phyloP scores from a whole-genome alignment of 1,140 invertebrate species.

The Drosophila sp. region DNA sequence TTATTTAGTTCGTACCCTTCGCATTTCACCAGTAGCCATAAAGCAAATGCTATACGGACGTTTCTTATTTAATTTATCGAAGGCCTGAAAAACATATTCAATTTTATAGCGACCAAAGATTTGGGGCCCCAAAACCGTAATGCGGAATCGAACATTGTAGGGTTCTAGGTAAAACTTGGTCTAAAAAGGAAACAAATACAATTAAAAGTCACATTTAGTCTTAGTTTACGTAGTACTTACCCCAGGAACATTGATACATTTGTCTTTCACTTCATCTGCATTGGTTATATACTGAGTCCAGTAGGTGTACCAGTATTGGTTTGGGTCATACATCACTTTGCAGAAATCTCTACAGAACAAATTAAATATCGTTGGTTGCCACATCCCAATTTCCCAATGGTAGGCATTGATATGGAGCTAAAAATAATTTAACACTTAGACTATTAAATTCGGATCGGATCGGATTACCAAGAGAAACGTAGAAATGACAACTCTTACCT shows the following conservation, averaged over 20 bases:
- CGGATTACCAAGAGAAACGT: too few species aligned
- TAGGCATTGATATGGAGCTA: too few species aligned
- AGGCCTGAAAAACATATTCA: neutral
- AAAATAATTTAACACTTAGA: too few species aligned
- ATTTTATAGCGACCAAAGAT: neutral
- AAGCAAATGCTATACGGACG: constrained; percentile 6
- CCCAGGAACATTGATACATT: constrained; percentile 31
- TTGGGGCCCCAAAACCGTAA: neutral
- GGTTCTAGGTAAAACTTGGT: neutral
- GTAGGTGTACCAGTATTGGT: constrained; percentile 20
- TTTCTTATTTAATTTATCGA: neutral
- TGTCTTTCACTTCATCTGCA: constrained; percentile 1
- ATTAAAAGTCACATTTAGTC: neutral
- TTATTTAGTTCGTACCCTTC: neutral
- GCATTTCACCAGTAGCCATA: neutral
- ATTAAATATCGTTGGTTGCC: constrained; percentile 7
- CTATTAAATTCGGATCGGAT: too few species aligned
- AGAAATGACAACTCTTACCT: too few species aligned
- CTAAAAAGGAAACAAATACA: neutral
- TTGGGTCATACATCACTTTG: constrained; percentile 23
- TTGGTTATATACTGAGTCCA: constrained; percentile 28
- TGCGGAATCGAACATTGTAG: neutral
- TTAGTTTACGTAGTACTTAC: constrained; percentile 20
- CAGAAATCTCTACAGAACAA: constrained; percentile 6
- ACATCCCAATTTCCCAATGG: neutral